phyloP scores from a whole-genome alignment of 2,113 vertebrate species.

The Bos taurus region DNA sequence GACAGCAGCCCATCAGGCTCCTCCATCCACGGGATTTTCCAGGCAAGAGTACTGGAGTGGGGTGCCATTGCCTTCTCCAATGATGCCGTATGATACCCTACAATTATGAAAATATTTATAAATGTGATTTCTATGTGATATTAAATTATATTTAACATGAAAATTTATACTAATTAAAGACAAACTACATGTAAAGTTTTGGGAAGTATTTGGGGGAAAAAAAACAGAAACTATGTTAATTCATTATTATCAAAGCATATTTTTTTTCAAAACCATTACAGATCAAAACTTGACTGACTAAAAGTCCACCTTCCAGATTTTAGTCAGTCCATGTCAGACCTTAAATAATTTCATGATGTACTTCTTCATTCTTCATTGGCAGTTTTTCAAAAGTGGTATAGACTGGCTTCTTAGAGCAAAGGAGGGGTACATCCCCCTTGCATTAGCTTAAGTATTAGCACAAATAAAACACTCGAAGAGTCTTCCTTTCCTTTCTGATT shows the following conservation, averaged over 20 bases:
- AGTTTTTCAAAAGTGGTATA: background rate
- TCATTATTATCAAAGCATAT: background rate
- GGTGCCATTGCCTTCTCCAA: too few relatives aligned
- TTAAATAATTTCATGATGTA: background rate
- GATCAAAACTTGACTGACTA: background rate
- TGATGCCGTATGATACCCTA: background rate
- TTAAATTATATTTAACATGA: background rate
- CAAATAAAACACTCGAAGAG: background rate
- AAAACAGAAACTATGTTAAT: background rate
- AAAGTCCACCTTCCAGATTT: background rate
- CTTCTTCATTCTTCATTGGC: background rate
- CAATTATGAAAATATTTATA: background rate
- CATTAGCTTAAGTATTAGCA: background rate
- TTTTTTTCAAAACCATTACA: background rate
- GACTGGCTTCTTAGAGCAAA: background rate
- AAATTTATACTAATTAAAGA: background rate
- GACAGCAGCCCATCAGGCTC: too few relatives aligned
- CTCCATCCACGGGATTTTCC: too few relatives aligned
- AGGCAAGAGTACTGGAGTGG: too few relatives aligned
- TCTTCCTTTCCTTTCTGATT: background rate
- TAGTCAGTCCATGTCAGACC: background rate
- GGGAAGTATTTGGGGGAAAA: background rate
- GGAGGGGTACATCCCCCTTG: background rate
- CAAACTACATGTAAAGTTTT: background rate
- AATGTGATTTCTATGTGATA: background rate